Evolutionary conservation across 2,797 vertebrate genomes (phyloP).

Genomic region (Hippocampus kuda): DNA sequence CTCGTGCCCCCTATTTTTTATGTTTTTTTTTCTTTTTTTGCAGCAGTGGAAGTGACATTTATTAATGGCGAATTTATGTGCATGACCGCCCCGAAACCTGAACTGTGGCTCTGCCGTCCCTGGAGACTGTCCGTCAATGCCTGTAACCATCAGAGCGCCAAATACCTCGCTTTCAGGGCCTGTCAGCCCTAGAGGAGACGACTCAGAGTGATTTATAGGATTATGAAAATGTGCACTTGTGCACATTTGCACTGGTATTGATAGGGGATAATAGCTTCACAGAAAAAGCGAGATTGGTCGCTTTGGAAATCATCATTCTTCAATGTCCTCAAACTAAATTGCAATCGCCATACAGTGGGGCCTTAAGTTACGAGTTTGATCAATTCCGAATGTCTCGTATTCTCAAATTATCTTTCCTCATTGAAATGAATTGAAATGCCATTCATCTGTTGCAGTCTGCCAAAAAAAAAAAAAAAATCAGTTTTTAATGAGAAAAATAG

Average conservation of each 20-base stretch:
- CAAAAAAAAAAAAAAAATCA: too few relatives aligned
- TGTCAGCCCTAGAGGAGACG: slow-evolving; percentile 33
- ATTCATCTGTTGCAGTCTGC: too few relatives aligned
- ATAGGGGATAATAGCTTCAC: slow-evolving; percentile 43
- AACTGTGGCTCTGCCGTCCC: slow-evolving; percentile 55
- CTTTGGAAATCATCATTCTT: slow-evolving; percentile 25
- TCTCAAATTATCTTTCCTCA: too few relatives aligned
- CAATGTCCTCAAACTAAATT: slow-evolving; percentile 1
- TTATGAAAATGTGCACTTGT: slow-evolving; percentile 43
- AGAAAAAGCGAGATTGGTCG: slow-evolving; percentile 21
- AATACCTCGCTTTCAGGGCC: slow-evolving; percentile 52
- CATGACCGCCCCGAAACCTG: slow-evolving; percentile 63
- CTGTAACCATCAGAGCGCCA: slow-evolving; percentile 58
- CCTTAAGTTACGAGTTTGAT: too few relatives aligned
- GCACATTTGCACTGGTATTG: slow-evolving; percentile 45
- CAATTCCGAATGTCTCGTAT: not conserved
- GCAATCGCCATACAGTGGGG: not conserved
- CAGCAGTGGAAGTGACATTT: slow-evolving; percentile 65
- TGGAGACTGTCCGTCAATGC: slow-evolving; percentile 60
- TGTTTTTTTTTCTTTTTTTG: slow-evolving; percentile 43
- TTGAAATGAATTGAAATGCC: too few relatives aligned
- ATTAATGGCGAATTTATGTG: slow-evolving; percentile 68
- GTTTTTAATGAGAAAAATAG: too few relatives aligned
- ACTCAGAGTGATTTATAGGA: slow-evolving; percentile 49
- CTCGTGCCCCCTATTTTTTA: slow-evolving; percentile 43